A percentile compares a stretch with the other conserved stretches of the same genome.
phyloP scores from a whole-genome alignment of 64 coral and sea anemone species.

The Montipora cactus region DNA sequence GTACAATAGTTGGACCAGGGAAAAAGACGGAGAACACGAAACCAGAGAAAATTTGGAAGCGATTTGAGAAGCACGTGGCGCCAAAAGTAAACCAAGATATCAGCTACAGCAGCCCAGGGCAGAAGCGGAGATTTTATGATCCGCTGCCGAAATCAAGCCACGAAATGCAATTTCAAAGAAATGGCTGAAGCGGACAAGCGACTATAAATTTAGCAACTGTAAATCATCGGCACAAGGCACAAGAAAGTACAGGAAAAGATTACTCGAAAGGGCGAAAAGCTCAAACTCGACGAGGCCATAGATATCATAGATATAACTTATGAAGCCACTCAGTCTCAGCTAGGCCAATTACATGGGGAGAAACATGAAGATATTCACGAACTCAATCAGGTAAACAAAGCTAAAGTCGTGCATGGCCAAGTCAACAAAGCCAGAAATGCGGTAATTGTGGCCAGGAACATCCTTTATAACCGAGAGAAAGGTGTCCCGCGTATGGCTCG shows the following conservation, averaged over 20 bases:
- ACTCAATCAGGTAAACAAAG: no score
- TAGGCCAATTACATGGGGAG: constrained; percentile 5
- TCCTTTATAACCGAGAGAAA: no score
- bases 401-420: no score
- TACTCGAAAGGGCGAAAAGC: no score
- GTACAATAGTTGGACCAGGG: constrained; percentile 66
- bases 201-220: constrained; percentile 43
- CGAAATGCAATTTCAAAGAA: constrained; percentile 58
- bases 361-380: no score
- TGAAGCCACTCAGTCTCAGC: constrained; percentile 49
- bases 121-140: constrained; percentile 51
- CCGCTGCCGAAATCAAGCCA: constrained; percentile 60
- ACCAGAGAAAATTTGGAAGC: constrained; percentile 46
- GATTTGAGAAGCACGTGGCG: constrained; percentile 70
- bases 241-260: constrained; percentile 55
- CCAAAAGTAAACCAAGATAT: constrained; percentile 65
- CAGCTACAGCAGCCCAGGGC: constrained; percentile 54
- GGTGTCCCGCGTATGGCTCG: no score
- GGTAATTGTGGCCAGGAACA: no score
- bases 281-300: neutral
- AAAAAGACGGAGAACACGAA: constrained; percentile 41
- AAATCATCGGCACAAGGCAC: constrained; percentile 59
- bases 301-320: constrained; percentile 41
- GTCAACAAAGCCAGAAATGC: no score
- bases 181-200: constrained; percentile 8